Base-by-base conservation (phyloP, 2,797 vertebrate species). In the Chaenodraco wilsoni region DNA sequence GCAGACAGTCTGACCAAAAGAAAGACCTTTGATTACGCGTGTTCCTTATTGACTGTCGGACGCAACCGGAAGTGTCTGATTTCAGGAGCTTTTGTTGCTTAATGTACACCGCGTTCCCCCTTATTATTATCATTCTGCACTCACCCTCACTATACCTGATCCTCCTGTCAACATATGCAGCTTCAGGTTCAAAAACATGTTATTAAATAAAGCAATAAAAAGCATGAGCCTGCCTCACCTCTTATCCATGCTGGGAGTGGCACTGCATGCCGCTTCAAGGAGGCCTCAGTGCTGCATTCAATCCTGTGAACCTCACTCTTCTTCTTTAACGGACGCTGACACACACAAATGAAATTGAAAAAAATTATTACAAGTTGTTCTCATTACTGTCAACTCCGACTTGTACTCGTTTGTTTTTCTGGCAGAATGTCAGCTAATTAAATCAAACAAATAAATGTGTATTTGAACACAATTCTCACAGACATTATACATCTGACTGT, bases 401-500 rank as follows among this genome's bases (percentile, higher is more conserved):
- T 61, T 59, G 2, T 8, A 44, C 21, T 37, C 4, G 40, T 50
- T 61, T 58, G 12, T 72, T 48, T 63, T 69, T 21, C 55, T 21
- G 60, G 5, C 46, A 68, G 14, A 62, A 43, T 10, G 44, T 7
- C 16, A 7, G 31, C 1, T 31, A 10, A 58, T 54, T 19, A 33
- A 74, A 68, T 37, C 65, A 45, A n/a, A 67, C 3, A 74, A 62
- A 40, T 12, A 73, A 21, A 68, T 52, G n/a, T 12, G 41, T 4
- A 8, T 14, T 60, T 62, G 71, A 44, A 62, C 60, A 69, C 46
- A 65, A 14, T 19, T 51, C 67, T 49, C 56, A 3, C 62, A 70
- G 76, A 72, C 81, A 54, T 37, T 33, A 40, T 5, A n/a, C 72
- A 56, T 69, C 45, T 71, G 72, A 64, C 62, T 76, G 54, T 79